These are phyloP conservation scores for Stegana nigrithorax DNA, from an alignment of 2,888 invertebrate species.

Conservation along the genomic window DNA sequence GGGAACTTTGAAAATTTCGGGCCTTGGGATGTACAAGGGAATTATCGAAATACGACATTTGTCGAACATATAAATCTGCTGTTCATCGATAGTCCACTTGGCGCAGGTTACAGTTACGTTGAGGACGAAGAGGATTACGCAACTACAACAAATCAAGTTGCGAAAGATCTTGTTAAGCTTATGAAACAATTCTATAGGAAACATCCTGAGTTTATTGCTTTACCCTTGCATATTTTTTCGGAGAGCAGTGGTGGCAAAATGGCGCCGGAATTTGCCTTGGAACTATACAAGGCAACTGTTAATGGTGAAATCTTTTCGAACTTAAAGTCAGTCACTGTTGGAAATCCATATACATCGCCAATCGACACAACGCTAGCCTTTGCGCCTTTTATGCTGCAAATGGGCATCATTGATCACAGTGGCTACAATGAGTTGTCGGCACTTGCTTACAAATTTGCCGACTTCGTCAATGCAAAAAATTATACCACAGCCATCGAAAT, in stretches of 20 bases:
- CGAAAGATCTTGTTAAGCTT: conserved; percentile 79
- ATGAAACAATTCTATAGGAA: conserved; percentile 75
- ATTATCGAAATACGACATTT: conserved; percentile 79
- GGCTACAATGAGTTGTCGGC: conserved; percentile 70
- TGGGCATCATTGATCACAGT: conserved; percentile 77
- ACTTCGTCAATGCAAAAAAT: conserved; percentile 71
- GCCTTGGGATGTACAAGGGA: conserved; percentile 76
- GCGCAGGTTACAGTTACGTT: conserved; percentile 86
- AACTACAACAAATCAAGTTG: conserved; percentile 74
- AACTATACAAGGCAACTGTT: conserved; percentile 72
- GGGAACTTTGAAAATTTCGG: conserved; percentile 88
- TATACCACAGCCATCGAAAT: conserved; percentile 74
- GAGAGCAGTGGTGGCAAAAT: conserved; percentile 95
- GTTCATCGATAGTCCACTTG: conserved; percentile 91
- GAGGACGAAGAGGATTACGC: conserved; percentile 71
- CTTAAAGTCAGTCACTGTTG: conserved; percentile 72
- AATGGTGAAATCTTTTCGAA: conserved; percentile 73
- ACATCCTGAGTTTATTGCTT: conserved; percentile 76
- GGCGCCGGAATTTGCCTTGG: conserved; percentile 82
- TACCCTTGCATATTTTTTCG: conserved; percentile 86
- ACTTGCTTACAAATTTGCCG: too few relatives aligned
- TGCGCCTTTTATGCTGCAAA: conserved; percentile 81
- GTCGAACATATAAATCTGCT: conserved; percentile 81
- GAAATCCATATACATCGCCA: conserved; percentile 92
- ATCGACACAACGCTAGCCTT: conserved; percentile 85